phyloP scores from a whole-genome alignment of 2,888 invertebrate species.

The Heliconius charithonia region DNA sequence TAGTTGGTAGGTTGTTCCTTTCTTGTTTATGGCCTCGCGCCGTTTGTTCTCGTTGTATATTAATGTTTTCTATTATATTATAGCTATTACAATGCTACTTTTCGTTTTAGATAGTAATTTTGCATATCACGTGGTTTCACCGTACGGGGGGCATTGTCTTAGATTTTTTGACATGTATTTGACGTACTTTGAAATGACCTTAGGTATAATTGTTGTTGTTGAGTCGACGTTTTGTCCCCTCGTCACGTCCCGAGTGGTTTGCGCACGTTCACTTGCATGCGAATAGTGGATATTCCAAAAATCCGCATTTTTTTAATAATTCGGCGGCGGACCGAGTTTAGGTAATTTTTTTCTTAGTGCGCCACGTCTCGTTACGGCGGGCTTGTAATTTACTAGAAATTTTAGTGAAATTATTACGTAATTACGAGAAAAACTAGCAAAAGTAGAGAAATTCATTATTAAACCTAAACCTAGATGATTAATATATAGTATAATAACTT shows the following conservation, averaged over 20 bases:
- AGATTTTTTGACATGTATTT: slow-evolving; percentile 57
- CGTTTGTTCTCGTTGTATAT: slow-evolving; percentile 64
- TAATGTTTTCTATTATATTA: slow-evolving; percentile 62
- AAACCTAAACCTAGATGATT: slow-evolving; percentile 74
- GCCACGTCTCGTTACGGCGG: slow-evolving; percentile 40
- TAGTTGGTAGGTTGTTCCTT: slow-evolving; percentile 59
- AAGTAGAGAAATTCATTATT: slow-evolving; percentile 80
- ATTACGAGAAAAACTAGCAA: slow-evolving; percentile 60
- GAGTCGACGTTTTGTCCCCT: slow-evolving; percentile 55
- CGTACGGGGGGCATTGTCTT: slow-evolving; percentile 66
- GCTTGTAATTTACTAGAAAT: slow-evolving; percentile 70
- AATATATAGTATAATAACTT: slow-evolving; percentile 74
- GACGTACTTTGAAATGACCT: slow-evolving; percentile 68
- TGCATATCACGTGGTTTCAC: slow-evolving; percentile 71
- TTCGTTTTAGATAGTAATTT: slow-evolving; percentile 72
- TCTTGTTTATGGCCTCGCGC: slow-evolving; percentile 62
- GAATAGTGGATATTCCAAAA: slow-evolving; percentile 63
- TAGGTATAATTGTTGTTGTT: slow-evolving; percentile 65
- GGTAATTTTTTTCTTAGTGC: slow-evolving; percentile 57
- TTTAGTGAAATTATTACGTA: slow-evolving; percentile 75
- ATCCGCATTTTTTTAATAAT: slow-evolving; percentile 68
- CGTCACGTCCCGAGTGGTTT: slow-evolving; percentile 63
- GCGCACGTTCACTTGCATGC: slow-evolving; percentile 75
- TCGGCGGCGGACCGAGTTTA: slow-evolving; percentile 69
- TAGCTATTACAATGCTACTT: slow-evolving; percentile 53